Conservation (phyloP, 2,888 invertebrate genomes). For the Pseudococcus viburni region DNA sequence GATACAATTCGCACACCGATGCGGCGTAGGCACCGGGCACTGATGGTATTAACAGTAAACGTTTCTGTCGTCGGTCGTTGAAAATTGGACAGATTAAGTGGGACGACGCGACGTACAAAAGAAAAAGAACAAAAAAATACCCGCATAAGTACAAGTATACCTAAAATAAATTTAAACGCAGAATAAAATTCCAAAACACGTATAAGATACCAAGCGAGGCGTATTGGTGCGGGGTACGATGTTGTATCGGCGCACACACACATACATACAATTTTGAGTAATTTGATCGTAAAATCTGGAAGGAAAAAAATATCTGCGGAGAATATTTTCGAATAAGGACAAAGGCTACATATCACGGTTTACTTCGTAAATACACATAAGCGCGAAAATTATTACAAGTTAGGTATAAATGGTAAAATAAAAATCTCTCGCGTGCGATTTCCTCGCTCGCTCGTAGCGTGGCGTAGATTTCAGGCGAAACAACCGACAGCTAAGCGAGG, state of each 20-base stretch:
- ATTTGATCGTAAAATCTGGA: constrained; percentile 13
- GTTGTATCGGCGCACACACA: too few relatives aligned
- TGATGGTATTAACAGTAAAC: background rate
- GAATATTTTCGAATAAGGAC: background rate
- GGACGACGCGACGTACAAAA: background rate
- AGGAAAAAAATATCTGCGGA: background rate
- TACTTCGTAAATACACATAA: background rate
- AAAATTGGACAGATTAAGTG: constrained; percentile 23
- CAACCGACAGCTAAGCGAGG: background rate
- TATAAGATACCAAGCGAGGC: background rate
- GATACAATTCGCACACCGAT: constrained; percentile 3
- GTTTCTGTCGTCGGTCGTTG: background rate
- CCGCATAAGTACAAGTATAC: too few relatives aligned
- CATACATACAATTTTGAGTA: background rate
- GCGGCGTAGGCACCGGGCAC: background rate
- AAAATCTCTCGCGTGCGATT: background rate
- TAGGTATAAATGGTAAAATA: background rate
- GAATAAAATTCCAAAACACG: constrained; percentile 24
- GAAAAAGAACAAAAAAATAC: background rate
- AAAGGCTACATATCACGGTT: constrained; percentile 9
- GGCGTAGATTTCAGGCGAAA: background rate
- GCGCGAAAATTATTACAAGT: background rate
- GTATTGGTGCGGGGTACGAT: too few relatives aligned
- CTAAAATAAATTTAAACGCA: background rate
- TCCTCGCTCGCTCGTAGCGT: background rate